A percentile compares a stretch with the other conserved stretches of the same genome.
These are phyloP conservation scores for Ailurus styani DNA, from an alignment of 2,113 vertebrate species.

Conservation along the genomic window DNA sequence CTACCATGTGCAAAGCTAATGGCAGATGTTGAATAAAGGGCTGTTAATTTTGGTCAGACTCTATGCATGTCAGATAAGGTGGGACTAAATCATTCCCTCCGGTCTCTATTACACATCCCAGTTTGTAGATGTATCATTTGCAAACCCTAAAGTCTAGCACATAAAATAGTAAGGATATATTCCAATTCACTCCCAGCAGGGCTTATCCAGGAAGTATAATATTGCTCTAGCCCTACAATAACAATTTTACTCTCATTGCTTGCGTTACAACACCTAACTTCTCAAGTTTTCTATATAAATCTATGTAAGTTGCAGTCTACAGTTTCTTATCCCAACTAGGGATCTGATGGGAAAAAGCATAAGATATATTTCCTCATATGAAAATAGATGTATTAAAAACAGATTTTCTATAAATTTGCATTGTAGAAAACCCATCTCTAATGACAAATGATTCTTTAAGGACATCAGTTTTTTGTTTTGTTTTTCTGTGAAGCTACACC, in stretches of 20 bases:
- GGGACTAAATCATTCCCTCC: background rate
- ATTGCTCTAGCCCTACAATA: background rate
- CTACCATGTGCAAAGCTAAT: background rate
- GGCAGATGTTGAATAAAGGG: background rate
- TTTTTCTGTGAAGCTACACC: background rate
- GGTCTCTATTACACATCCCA: background rate
- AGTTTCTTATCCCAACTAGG: background rate
- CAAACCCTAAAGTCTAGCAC: background rate
- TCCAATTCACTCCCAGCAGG: background rate
- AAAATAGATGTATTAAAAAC: conserved; percentile 1
- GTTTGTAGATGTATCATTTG: background rate
- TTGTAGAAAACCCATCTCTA: background rate
- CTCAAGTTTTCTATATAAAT: background rate
- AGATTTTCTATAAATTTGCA: background rate
- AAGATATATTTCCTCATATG: background rate
- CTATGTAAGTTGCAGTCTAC: background rate
- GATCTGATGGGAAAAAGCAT: background rate
- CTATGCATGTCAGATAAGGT: background rate
- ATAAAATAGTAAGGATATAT: background rate
- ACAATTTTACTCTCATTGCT: background rate
- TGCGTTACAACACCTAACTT: background rate
- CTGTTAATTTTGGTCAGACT: background rate
- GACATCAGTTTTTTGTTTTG: background rate
- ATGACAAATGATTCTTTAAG: background rate
- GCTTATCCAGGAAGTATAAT: background rate